Base-by-base conservation (phyloP, 2,113 vertebrate species). In the Rhinolophus sinicus region DNA sequence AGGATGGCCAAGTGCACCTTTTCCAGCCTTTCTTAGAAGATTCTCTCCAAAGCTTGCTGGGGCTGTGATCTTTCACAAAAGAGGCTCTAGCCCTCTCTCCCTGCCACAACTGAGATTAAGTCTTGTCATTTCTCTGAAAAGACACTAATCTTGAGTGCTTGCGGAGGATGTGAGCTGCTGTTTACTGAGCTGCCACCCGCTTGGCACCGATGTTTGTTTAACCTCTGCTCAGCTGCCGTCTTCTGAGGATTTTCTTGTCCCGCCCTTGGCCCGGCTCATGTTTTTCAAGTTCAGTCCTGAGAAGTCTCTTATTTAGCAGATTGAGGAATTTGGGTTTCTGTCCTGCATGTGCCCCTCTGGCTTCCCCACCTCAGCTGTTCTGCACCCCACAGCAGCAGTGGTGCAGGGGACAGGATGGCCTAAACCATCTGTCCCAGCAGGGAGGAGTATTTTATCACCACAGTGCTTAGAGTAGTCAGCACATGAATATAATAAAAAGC, bases 231-330 rank as follows among this genome's bases (percentile, higher is more conserved):
- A 62, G 24, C 56, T 91, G 65, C 0, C 0, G 4, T 87, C 78
- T 92, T 93, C 72, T 50, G 65, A 83, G 91, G 95, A 69, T 93
- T 86, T 12, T 0, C 82, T 98, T 93, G 64, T 81, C 84, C 78
- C 40, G 7, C 0, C 93, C 56, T 90, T 93, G 78, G 77, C 82
- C 72, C 14, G 52, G 73, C 56, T 89, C 78, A n/a, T 54, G 82
- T 50, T 80, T 88, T 97, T 90, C 75, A 65, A 97, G 80, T 40
- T 96, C 70, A 56, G 75, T 97, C 95, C 92, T 96, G 89, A 95
- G 54, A 94, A 95, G 56, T 60, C 80, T 93, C 95, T 94, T 92
- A 77, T 84, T 96, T 90, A 64, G 50, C 95, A 84, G 47, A 44
- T 44, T 30, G 52, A 93, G 76, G 96, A 90, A 93, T 94, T 5